Evolutionary conservation across 2,888 invertebrate genomes (phyloP), one percentile per base, ranked within the genome.

Genomic region (Lasius platythorax): DNA sequence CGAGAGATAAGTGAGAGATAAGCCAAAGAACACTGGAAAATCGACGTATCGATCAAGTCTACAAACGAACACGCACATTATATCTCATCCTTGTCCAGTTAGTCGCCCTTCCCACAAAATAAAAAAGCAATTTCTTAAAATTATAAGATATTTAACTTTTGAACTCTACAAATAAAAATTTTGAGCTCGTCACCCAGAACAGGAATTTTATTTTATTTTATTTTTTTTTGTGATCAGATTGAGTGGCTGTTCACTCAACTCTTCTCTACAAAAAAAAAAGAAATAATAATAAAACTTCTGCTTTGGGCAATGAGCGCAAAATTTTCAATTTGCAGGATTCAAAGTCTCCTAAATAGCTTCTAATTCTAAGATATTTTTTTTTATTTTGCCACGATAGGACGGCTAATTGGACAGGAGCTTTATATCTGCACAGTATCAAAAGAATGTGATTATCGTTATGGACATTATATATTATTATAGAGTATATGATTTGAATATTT

Each of bases 401-500:
- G n/a, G 6, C 2, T 8, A 53, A 53, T 8, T 53, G 50, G 50
- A 53, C n/a, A n/a, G 50, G 50, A 53, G n/a, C 18, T 50, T 50
- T 50, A 50, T 50, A 50, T 67, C 23, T 61, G 12, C 30, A 30
- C 40, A 46, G 67, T 83, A 53, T 61, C 63, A 78, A 28, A 30
- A 28, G 18, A 85, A 53, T 53, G 15, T 46, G n/a, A 58, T 23
- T 23, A 46, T 33, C 28, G 8, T 68, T 68, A 3, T 9, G 12
- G 50, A 30, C 28, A 58, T 66, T 63, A 6, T 23, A 23, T 23
- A 23, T 76, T 66, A 76, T 64, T 11, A 11, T 53, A 28, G 30
- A 50, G 61, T 23, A 28, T 64, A 58, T 72, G n/a, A 82, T 61
- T 82, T 84, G 43, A 81, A 30, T 68, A 83, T 89, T 89, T 84